phyloP scores from a whole-genome alignment of 2,113 vertebrate species.

The Riparia riparia region DNA sequence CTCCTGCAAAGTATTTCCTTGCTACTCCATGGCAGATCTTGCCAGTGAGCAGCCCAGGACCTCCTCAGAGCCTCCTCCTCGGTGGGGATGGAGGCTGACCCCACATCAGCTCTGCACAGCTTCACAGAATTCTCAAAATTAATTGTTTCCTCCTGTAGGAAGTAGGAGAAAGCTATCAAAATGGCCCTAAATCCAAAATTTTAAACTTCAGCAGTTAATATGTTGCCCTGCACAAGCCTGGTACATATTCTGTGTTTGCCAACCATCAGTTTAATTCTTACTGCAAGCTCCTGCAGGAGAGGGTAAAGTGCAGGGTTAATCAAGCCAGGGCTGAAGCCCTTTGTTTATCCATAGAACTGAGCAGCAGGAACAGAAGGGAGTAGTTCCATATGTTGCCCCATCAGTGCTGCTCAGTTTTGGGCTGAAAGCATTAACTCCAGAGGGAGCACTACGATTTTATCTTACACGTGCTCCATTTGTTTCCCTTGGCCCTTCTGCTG shows the following conservation, averaged over 20 bases:
- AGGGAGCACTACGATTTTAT: background rate
- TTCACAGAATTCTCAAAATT: background rate
- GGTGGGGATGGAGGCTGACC: background rate
- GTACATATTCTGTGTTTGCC: background rate
- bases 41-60: background rate
- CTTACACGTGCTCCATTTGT: background rate
- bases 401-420: background rate
- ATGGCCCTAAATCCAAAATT: background rate
- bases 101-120: background rate
- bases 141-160: background rate
- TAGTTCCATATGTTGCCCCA: background rate
- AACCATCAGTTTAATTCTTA: background rate
- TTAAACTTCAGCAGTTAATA: background rate
- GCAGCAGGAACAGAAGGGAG: background rate
- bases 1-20: background rate
- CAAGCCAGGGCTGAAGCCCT: background rate
- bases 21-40: background rate
- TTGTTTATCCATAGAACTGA: background rate
- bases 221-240: background rate
- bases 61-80: background rate
- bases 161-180: background rate
- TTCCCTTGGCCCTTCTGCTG: constrained; percentile 4
- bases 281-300: background rate
- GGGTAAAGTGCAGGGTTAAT: background rate
- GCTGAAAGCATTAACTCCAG: constrained; percentile 15